These are phyloP conservation scores for Porites australiensis DNA, from an alignment of 64 coral and sea anemone genomes.

Conservation along the genomic window DNA sequence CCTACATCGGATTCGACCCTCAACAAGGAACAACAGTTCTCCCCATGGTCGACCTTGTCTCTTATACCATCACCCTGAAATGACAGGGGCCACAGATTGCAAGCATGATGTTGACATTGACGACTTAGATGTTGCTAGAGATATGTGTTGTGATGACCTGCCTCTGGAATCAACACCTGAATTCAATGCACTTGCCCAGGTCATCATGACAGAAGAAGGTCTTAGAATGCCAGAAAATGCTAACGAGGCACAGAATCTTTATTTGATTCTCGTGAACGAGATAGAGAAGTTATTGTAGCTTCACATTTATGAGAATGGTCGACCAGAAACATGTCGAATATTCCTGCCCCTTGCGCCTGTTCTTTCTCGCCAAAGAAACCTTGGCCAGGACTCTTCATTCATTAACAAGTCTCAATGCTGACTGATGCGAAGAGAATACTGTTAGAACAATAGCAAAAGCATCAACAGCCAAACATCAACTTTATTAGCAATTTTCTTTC, in stretches of 20 bases:
- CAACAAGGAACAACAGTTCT: constrained; percentile 25
- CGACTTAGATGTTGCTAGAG: constrained; percentile 40
- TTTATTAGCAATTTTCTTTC: constrained; percentile 5
- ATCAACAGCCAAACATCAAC: constrained; percentile 37
- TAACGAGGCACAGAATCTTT: constrained; percentile 57
- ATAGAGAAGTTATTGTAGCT: constrained; percentile 59
- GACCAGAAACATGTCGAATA: constrained; percentile 43
- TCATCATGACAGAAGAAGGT: constrained; percentile 60
- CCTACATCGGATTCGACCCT: constrained; percentile 28
- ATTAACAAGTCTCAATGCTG: constrained; percentile 21
- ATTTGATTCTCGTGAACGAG: constrained; percentile 47
- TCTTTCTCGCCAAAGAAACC: constrained; percentile 26
- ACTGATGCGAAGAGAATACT: constrained; percentile 29
- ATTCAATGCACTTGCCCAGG: constrained; percentile 55
- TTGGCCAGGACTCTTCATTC: constrained; percentile 21
- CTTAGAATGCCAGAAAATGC: constrained; percentile 81
- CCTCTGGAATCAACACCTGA: constrained; percentile 14
- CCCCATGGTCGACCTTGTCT: constrained; percentile 22
- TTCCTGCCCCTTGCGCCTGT: constrained; percentile 27
- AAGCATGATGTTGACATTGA: constrained; percentile 28
- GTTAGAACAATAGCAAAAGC: constrained; percentile 27
- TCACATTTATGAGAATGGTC: constrained; percentile 35
- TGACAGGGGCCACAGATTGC: constrained; percentile 3
- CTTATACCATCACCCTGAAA: constrained; percentile 20
- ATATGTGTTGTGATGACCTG: constrained; percentile 41